Evolutionary conservation across 1,140 invertebrate genomes (phyloP).

Genomic region (Ephestia elutella): DNA sequence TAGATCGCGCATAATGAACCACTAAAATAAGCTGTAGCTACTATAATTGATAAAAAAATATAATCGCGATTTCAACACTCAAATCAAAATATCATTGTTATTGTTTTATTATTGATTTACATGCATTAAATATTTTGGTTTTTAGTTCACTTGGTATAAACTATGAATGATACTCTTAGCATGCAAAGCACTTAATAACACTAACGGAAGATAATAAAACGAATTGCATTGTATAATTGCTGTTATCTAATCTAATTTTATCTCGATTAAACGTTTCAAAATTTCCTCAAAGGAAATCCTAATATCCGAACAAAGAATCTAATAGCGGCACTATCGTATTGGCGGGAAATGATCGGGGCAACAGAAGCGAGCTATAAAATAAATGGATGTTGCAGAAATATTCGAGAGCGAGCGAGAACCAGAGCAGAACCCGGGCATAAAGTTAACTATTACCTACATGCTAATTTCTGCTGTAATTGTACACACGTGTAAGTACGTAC

Average conservation of each 20-base stretch:
- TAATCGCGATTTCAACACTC: too few relatives aligned
- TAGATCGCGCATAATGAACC: not conserved
- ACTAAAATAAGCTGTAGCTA: not conserved
- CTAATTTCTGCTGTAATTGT: constrained; percentile 66
- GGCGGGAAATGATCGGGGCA: constrained; percentile 8
- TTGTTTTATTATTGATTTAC: too few relatives aligned
- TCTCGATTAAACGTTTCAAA: not conserved
- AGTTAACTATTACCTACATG: constrained; percentile 67
- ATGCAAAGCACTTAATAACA: not conserved
- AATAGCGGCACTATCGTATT: not conserved
- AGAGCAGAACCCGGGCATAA: constrained; percentile 66
- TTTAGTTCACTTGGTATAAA: too few relatives aligned
- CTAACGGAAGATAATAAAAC: not conserved
- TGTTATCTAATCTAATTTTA: not conserved
- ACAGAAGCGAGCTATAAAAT: constrained; percentile 55
- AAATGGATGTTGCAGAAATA: constrained; percentile 59
- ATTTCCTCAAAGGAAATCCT: constrained; percentile 1
- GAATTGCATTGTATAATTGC: not conserved
- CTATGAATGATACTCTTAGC: not conserved
- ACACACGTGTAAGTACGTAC: constrained; percentile 15
- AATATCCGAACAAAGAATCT: not conserved
- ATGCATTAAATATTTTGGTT: too few relatives aligned
- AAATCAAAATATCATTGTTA: too few relatives aligned
- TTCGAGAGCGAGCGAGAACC: constrained; percentile 50
- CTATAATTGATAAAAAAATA: too few relatives aligned